These are phyloP conservation scores for Enteromius radiatus DNA, from an alignment of 2,797 vertebrate species.

Conservation along the genomic window DNA sequence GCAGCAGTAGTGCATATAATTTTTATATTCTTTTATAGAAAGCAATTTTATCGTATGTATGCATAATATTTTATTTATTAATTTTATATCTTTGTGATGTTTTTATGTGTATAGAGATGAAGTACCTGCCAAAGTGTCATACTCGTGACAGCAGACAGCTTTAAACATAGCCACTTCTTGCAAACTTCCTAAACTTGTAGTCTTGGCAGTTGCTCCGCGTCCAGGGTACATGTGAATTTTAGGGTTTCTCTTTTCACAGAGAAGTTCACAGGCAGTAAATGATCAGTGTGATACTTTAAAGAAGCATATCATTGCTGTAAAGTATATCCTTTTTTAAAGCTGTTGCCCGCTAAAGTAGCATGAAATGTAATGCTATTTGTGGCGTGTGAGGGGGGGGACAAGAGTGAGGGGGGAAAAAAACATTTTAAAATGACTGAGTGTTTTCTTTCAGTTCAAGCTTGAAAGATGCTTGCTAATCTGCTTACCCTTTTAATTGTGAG, in stretches of 20 bases:
- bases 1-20: too few species aligned
- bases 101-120: neutral
- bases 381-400: slow-evolving; percentile 55
- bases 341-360: slow-evolving; percentile 80
- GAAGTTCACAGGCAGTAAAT: slow-evolving; percentile 60
- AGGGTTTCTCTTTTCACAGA: slow-evolving; percentile 36
- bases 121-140: neutral
- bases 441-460: slow-evolving; percentile 78
- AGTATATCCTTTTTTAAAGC: slow-evolving; percentile 69
- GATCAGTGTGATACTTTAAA: slow-evolving; percentile 76
- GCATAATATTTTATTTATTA: too few species aligned
- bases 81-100: too few species aligned
- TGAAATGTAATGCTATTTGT: slow-evolving; percentile 87
- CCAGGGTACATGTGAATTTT: neutral
- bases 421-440: slow-evolving; percentile 76
- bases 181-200: slow-evolving; percentile 1
- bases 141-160: neutral
- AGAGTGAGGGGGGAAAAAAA: slow-evolving; percentile 46
- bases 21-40: too few species aligned
- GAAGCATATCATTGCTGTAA: slow-evolving; percentile 76
- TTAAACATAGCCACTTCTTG: neutral
- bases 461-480: slow-evolving; percentile 82
- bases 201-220: neutral
- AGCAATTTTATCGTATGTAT: too few species aligned
- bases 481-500: slow-evolving; percentile 85